Conservation (phyloP, 2,888 invertebrate species). For the Gastrophysa polygoni region DNA sequence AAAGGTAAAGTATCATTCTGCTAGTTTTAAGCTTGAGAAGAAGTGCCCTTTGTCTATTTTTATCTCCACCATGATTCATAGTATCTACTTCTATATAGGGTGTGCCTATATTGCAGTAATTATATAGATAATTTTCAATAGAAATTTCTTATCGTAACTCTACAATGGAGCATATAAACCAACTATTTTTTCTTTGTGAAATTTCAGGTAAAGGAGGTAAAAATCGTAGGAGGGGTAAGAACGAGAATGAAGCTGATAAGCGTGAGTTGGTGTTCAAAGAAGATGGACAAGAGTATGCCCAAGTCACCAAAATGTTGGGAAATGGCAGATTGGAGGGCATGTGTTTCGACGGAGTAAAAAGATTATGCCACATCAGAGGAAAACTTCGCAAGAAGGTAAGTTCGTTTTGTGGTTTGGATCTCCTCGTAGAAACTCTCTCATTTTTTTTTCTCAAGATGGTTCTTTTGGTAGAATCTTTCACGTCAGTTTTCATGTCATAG, state of each 20-base stretch:
- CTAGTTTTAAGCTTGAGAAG: conserved; percentile 16
- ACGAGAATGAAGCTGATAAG: conserved; percentile 99
- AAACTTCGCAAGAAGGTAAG: conserved; percentile 88
- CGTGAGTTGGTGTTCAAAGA: conserved; percentile 99
- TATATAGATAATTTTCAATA: no score
- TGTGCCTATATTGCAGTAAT: conserved; percentile 7
- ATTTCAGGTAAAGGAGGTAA: conserved; percentile 98
- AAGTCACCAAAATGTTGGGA: conserved; percentile 99
- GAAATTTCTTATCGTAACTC: no score
- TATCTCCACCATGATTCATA: conserved; percentile 26
- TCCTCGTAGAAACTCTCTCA: no score
- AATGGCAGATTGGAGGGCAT: conserved; percentile 98
- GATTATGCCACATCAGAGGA: conserved; percentile 98
- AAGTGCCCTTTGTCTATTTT: conserved; percentile 24
- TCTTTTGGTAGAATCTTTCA: no score
- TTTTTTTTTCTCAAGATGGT: no score
- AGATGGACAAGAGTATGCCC: conserved; percentile 99
- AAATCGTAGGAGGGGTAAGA: conserved; percentile 99
- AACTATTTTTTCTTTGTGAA: not conserved
- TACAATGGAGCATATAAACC: no score
- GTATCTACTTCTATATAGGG: no score
- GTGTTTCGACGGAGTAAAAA: conserved; percentile 98
- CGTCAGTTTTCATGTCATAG: no score
- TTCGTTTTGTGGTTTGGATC: no score
- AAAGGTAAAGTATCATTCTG: conserved; percentile 58